phyloP scores from a whole-genome alignment of 2,888 invertebrate species.

The Amphiduros pacificus region DNA sequence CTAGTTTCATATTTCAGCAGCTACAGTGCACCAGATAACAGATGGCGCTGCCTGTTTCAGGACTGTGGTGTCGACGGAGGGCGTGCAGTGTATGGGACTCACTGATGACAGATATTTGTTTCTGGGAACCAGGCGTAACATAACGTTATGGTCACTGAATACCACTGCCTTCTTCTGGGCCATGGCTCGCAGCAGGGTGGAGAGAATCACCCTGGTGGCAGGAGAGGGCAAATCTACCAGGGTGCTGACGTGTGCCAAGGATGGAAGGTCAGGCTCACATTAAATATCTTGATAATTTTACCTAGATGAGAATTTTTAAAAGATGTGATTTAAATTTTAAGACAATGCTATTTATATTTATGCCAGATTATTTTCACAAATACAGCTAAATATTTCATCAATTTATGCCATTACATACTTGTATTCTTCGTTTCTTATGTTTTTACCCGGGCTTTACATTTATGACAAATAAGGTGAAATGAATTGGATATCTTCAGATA shows the following conservation, averaged over 20 bases:
- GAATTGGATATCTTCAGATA: too few species aligned
- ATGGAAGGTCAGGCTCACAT: conserved; percentile 56
- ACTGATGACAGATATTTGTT: conserved; percentile 54
- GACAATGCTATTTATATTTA: too few species aligned
- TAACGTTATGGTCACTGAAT: conserved; percentile 55
- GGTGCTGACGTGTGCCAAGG: conserved; percentile 50
- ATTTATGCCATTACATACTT: too few species aligned
- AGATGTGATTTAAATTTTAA: too few species aligned
- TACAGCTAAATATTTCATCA: too few species aligned
- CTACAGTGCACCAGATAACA: not conserved
- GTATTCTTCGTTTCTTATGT: too few species aligned
- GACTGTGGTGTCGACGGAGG: conserved; percentile 33
- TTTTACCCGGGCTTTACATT: too few species aligned
- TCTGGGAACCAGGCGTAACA: conserved; percentile 44
- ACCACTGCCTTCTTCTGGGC: conserved; percentile 51
- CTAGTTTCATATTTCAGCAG: not conserved
- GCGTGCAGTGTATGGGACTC: conserved; percentile 56
- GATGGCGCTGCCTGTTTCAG: conserved; percentile 21
- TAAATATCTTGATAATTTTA: too few species aligned
- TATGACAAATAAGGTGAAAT: too few species aligned
- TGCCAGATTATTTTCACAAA: too few species aligned
- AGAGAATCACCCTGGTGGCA: conserved; percentile 7
- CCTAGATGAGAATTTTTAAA: too few species aligned
- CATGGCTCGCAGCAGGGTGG: conserved; percentile 42
- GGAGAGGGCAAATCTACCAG: conserved; percentile 44